These are phyloP conservation scores for Cyclura pinguis DNA, from an alignment of 2,797 vertebrate genomes.

Conservation along the genomic window DNA sequence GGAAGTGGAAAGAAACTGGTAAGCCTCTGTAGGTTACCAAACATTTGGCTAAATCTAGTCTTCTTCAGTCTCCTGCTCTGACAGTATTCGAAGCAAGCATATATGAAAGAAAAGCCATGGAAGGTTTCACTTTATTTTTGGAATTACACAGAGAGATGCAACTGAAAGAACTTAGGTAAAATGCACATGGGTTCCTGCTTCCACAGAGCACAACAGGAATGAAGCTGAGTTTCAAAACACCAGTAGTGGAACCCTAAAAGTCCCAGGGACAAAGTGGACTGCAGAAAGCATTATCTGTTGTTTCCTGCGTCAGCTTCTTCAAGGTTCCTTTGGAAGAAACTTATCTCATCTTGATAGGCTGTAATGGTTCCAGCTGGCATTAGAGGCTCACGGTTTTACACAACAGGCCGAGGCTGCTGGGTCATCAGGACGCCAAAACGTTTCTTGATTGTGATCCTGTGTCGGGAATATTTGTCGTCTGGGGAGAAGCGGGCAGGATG, in stretches of 20 bases:
- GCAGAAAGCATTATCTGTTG: not conserved
- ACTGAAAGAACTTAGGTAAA: not conserved
- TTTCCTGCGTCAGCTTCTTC: not conserved
- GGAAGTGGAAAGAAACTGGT: not conserved
- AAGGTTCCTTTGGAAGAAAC: not conserved
- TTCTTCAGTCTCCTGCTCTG: not conserved
- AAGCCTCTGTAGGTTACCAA: not conserved
- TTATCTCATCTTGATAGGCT: not conserved
- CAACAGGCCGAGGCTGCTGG: slow-evolving; percentile 86
- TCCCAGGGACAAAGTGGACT: not conserved
- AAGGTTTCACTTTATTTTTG: slow-evolving; percentile 27
- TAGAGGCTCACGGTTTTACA: slow-evolving; percentile 71
- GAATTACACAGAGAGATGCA: not conserved
- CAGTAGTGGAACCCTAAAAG: not conserved
- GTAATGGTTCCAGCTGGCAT: not conserved
- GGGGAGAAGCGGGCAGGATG: slow-evolving; percentile 93
- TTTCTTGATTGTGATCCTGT: slow-evolving; percentile 90
- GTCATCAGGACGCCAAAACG: slow-evolving; percentile 90
- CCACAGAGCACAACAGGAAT: not conserved
- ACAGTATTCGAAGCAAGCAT: not conserved
- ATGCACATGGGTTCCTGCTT: not conserved
- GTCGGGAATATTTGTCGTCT: slow-evolving; percentile 92
- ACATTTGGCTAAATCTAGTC: not conserved
- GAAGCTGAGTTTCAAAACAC: not conserved
- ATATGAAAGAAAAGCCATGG: not conserved